These are phyloP conservation scores for Drosophila falleni DNA, from an alignment of 2,888 invertebrate species.

Conservation along the genomic window DNA sequence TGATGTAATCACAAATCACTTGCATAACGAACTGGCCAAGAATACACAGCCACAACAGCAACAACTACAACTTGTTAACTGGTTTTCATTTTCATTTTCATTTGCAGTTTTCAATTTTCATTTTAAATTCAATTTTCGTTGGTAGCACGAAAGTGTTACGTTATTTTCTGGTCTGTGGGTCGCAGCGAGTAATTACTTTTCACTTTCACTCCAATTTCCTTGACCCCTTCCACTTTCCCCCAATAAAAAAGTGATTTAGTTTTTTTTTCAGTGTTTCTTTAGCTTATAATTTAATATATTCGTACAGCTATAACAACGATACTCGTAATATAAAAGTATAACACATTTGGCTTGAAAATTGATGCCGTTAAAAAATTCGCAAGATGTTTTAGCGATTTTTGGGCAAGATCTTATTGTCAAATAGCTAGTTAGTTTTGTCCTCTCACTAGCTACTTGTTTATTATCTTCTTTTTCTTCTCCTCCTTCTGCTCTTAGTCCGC, in stretches of 20 bases:
- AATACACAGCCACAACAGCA: constrained; percentile 53
- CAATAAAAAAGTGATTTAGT: constrained; percentile 28
- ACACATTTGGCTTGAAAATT: constrained; percentile 85
- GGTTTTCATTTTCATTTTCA: constrained; percentile 53
- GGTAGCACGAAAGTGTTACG: constrained; percentile 26
- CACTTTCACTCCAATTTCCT: constrained; percentile 58
- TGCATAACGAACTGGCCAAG: constrained; percentile 77
- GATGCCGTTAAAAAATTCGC: constrained; percentile 43
- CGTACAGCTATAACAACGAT: constrained; percentile 78
- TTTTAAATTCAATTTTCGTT: constrained; percentile 19
- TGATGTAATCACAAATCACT: constrained; percentile 63
- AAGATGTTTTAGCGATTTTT: constrained; percentile 4
- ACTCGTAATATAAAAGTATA: constrained; percentile 72
- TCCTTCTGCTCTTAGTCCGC: constrained; percentile 51
- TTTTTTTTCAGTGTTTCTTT: constrained; percentile 72
- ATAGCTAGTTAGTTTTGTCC: constrained; percentile 78
- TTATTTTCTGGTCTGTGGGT: constrained; percentile 21
- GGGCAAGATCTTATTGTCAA: constrained; percentile 39
- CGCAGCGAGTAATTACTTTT: constrained; percentile 42
- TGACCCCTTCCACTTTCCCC: constrained; percentile 1
- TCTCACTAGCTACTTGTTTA: constrained; percentile 67
- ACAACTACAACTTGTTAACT: constrained; percentile 33
- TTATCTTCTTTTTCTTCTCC: constrained; percentile 43
- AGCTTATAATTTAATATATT: constrained; percentile 77
- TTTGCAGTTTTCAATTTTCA: constrained; percentile 36